Evolutionary conservation across 1,140 invertebrate species (phyloP), one percentile per base, ranked within the genome.

Genomic region (Drosophila asahinai): DNA sequence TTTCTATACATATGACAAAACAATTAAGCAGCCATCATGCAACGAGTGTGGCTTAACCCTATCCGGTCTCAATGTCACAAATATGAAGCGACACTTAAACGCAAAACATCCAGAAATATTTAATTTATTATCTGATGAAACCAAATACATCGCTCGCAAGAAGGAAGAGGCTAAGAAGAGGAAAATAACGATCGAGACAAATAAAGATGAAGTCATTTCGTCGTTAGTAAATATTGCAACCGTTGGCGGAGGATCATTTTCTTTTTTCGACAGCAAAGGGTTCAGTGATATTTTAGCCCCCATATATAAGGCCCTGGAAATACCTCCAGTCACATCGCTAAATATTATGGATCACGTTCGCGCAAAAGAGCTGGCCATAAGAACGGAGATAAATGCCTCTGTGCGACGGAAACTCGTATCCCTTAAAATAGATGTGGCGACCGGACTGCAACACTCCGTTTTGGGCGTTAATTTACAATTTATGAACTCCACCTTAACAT

Each of bases 321-420:
- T 52, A 22, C 14, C 49, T 30, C 55, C 4, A 9, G 62, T 62
- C 5, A 71, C 52, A 19, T 71, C 67, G 12, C 47, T 33, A 25
- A 71, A 71, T 30, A 55, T 71, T 25, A 71, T 62, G 49, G 42
- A 40, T 38, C 45, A 43, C 42, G 67, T 71, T 15, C 14, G 19
- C 15, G 49, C 27, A 11, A 71, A 14, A 57, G 48, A 55, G 22
- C 48, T 61, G 30, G 5, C 36, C 33, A 60, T 51, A 15, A 61
- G 42, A 68, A 27, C 33, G 11, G 36, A 11, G 17, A 68, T 61
- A 22, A 52, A 12, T n/a, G 17, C 17, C 12, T 47, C 45, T 5
- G 45, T 47, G 17, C 11, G 17, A 19, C 45, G 45, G 4, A 47
- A 47, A 47, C 42, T 43, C n/a, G 42, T 43, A n/a, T 43, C 42